phyloP scores from a whole-genome alignment of 2,113 vertebrate genomes.

The Urocynchramus pylzowi region DNA sequence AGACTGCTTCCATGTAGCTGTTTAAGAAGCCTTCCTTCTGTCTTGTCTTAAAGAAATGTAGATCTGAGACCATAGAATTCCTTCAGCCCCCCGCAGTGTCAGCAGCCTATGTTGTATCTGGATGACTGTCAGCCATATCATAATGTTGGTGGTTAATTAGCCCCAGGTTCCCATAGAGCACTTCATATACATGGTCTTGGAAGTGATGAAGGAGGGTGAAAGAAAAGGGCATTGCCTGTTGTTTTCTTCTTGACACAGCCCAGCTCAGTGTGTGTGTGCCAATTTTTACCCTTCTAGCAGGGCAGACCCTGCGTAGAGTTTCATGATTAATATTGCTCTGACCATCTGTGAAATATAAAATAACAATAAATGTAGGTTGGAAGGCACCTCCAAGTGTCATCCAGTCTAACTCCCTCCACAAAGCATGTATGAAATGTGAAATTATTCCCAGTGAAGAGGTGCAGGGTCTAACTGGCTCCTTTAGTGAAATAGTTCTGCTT shows the following conservation, averaged over 20 bases:
- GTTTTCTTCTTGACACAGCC: not conserved
- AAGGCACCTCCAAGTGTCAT: not conserved
- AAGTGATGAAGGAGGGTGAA: not conserved
- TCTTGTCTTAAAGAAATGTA: not conserved
- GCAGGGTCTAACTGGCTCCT: not conserved
- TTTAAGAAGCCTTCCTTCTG: not conserved
- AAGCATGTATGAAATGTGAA: not conserved
- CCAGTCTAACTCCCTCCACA: not conserved
- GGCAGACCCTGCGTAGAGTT: not conserved
- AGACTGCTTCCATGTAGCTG: not conserved
- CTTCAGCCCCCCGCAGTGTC: not conserved
- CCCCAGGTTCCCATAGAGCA: not conserved
- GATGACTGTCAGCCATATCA: not conserved
- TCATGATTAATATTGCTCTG: not conserved
- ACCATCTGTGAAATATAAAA: not conserved
- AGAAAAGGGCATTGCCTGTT: not conserved
- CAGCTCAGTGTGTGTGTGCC: not conserved
- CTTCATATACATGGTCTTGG: not conserved
- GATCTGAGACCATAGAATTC: not conserved
- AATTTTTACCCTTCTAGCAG: not conserved
- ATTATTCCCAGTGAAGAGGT: not conserved
- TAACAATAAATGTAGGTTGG: not conserved
- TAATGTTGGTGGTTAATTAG: not conserved
- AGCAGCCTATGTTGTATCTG: not conserved
- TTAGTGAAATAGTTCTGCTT: not conserved